Evolutionary conservation across 2,888 invertebrate species (phyloP).

Genomic region (Diaprepes abbreviatus): DNA sequence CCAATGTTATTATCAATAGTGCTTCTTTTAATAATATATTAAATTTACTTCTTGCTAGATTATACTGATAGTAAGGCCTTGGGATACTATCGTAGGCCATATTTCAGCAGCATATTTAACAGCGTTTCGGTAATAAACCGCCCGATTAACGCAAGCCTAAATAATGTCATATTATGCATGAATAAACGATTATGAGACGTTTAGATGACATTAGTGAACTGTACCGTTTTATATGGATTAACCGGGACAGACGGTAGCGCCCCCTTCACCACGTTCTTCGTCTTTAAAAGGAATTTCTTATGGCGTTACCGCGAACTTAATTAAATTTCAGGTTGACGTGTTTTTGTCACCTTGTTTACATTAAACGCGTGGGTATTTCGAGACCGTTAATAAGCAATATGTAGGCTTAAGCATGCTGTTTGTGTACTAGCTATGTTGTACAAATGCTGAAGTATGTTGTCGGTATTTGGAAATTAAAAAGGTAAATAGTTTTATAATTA

Average conservation of each 20-base stretch:
- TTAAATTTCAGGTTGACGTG: slow-evolving; percentile 43
- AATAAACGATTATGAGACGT: slow-evolving; percentile 63
- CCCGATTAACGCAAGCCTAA: slow-evolving; percentile 62
- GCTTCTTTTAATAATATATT: too few relatives aligned
- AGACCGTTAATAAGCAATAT: slow-evolving; percentile 4
- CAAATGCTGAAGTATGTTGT: too few relatives aligned
- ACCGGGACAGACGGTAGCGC: slow-evolving; percentile 37
- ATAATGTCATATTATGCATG: slow-evolving; percentile 63
- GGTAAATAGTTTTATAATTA: too few relatives aligned
- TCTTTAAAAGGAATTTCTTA: slow-evolving; percentile 45
- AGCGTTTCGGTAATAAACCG: slow-evolving; percentile 49
- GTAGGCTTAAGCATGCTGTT: neutral
- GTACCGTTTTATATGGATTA: slow-evolving; percentile 58
- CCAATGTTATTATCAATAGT: too few relatives aligned
- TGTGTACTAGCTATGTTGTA: neutral
- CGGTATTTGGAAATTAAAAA: too few relatives aligned
- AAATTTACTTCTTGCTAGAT: too few relatives aligned
- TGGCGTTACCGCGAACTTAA: slow-evolving; percentile 40
- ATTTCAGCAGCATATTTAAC: slow-evolving; percentile 55
- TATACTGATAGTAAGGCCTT: neutral
- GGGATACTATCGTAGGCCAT: slow-evolving; percentile 17
- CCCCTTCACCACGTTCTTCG: slow-evolving; percentile 14
- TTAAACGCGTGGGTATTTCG: slow-evolving; percentile 27
- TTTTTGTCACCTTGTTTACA: slow-evolving; percentile 45
- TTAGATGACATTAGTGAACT: slow-evolving; percentile 61